These are phyloP conservation scores for Zeuzera pyrina DNA, from an alignment of 2,888 invertebrate species.

Conservation along the genomic window DNA sequence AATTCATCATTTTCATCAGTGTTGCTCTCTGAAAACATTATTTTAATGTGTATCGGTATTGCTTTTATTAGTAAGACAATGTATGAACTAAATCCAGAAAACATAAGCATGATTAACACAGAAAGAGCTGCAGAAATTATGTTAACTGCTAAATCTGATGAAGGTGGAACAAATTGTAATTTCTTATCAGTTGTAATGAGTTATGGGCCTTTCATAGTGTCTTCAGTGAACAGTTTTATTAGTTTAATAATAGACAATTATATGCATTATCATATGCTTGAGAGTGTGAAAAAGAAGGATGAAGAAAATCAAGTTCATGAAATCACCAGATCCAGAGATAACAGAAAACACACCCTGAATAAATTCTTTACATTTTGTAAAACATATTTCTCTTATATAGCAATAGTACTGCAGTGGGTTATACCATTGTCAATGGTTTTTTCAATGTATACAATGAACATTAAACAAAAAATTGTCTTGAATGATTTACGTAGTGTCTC, in stretches of 20 bases:
- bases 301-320: constrained; percentile 40
- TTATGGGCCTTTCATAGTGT: constrained; percentile 51
- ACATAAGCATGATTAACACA: constrained; percentile 28
- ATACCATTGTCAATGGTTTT: constrained; percentile 43
- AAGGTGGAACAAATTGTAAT: constrained; percentile 27
- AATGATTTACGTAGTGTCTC: constrained; percentile 25
- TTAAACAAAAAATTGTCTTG: constrained; percentile 26
- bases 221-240: constrained; percentile 57
- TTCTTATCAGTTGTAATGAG: constrained; percentile 38
- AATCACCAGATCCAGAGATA: constrained; percentile 19
- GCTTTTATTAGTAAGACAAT: constrained; percentile 42
- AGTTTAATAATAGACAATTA: constrained; percentile 57
- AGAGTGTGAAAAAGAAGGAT: constrained; percentile 32
- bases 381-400: constrained; percentile 41
- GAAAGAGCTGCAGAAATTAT: constrained; percentile 26
- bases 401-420: constrained; percentile 50
- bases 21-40: constrained; percentile 53
- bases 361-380: constrained; percentile 29
- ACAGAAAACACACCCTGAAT: constrained; percentile 15
- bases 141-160: constrained; percentile 16
- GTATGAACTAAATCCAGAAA: constrained; percentile 31
- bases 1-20: constrained; percentile 34
- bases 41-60: constrained; percentile 51
- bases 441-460: constrained; percentile 50
- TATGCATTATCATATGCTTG: constrained; percentile 51